phyloP scores from a whole-genome alignment of 2,888 invertebrate species.

The Ophion costatus region DNA sequence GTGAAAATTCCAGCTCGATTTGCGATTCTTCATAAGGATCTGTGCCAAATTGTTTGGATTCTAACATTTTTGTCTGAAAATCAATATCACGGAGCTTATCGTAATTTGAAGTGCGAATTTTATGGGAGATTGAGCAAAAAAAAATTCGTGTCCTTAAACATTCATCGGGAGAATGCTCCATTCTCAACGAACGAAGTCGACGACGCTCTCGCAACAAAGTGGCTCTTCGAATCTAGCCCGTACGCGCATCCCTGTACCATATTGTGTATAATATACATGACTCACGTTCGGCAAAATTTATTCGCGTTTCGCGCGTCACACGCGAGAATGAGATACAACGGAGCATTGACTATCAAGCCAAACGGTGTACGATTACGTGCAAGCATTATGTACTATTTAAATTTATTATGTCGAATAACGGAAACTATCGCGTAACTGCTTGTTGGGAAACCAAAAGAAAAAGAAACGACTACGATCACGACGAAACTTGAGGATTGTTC shows the following conservation, averaged over 20 bases:
- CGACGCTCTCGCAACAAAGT: not conserved
- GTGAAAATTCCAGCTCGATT: not conserved
- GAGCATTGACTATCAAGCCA: slow-evolving; percentile 60
- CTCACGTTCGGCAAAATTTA: not conserved
- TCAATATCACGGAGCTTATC: no score
- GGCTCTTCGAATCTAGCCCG: slow-evolving; percentile 3
- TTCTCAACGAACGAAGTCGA: not conserved
- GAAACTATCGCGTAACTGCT: slow-evolving; percentile 27
- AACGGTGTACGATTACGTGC: slow-evolving; percentile 34
- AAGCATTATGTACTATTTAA: slow-evolving; percentile 28
- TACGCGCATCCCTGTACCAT: slow-evolving; percentile 37
- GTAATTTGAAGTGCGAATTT: no score
- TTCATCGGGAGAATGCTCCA: not conserved
- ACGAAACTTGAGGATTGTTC: slow-evolving; percentile 8
- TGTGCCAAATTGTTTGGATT: not conserved
- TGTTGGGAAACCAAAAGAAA: slow-evolving; percentile 18
- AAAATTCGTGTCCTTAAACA: not conserved
- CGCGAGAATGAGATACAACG: not conserved
- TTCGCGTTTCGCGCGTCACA: not conserved
- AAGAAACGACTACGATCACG: slow-evolving; percentile 29
- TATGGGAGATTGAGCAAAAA: no score
- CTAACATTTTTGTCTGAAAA: not conserved
- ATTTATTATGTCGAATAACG: slow-evolving; percentile 24
- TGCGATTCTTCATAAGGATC: not conserved
- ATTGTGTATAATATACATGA: slow-evolving; percentile 30